phyloP scores from a whole-genome alignment of 2,113 vertebrate genomes.

The Microtus richardsoni region DNA sequence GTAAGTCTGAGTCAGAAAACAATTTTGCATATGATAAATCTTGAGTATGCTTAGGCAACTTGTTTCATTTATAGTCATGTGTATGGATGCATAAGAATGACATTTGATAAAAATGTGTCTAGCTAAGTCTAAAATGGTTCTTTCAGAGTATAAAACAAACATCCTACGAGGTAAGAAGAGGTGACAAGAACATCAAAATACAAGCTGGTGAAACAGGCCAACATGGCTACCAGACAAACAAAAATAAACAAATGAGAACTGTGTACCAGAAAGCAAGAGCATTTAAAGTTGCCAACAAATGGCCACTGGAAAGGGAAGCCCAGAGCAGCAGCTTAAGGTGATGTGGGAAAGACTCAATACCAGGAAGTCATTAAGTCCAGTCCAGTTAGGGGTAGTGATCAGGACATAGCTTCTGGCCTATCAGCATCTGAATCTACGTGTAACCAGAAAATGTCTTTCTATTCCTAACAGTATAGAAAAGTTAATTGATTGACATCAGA shows the following conservation, averaged over 20 bases:
- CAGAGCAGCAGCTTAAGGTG: not conserved
- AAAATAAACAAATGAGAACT: not conserved
- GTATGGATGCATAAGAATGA: not conserved
- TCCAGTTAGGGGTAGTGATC: not conserved
- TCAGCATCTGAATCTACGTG: not conserved
- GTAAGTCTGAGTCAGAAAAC: not conserved
- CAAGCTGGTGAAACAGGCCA: not conserved
- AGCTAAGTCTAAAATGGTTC: not conserved
- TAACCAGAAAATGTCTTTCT: not conserved
- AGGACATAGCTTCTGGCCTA: not conserved
- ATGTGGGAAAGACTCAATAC: not conserved
- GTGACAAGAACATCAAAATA: not conserved
- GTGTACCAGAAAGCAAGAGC: not conserved
- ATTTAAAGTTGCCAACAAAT: not conserved
- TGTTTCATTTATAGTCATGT: not conserved
- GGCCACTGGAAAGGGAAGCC: not conserved
- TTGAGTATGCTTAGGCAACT: not conserved
- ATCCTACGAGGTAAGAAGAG: not conserved
- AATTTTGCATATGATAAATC: not conserved
- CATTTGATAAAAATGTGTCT: not conserved
- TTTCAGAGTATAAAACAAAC: not conserved
- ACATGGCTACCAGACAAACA: not conserved
- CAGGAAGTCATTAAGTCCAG: not conserved
- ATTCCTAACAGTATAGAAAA: slow-evolving; percentile 1
- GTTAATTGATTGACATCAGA: slow-evolving; percentile 46